A percentile compares a stretch with the other conserved stretches of the same genome.
Evolutionary conservation across 2,113 vertebrate genomes (phyloP).

Genomic region (cat (Felis catus)): DNA sequence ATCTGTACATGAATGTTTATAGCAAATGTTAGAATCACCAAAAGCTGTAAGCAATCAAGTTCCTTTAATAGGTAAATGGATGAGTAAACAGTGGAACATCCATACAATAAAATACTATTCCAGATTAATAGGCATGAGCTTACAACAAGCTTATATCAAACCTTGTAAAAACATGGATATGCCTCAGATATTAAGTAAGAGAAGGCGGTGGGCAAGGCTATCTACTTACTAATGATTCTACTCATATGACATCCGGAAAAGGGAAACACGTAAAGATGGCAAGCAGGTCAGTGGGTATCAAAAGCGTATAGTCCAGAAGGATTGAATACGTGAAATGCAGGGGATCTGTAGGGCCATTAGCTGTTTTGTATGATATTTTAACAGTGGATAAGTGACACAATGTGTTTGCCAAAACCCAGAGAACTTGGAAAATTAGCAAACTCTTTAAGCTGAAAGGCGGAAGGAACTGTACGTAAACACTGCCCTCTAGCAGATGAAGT

Average conservation of each 20-base stretch:
- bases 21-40: background rate
- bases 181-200: background rate
- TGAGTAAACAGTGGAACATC: background rate
- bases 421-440: background rate
- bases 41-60: background rate
- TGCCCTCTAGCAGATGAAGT: background rate
- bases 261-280: background rate
- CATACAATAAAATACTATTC: background rate
- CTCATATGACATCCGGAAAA: background rate
- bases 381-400: background rate
- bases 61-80: background rate
- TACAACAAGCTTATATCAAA: background rate
- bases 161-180: background rate
- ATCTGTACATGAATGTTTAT: background rate
- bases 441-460: background rate
- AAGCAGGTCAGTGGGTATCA: background rate
- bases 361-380: background rate
- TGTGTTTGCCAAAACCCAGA: background rate
- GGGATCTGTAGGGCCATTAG: background rate
- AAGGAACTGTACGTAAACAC: background rate
- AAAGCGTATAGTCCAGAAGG: background rate
- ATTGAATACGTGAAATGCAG: background rate
- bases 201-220: background rate
- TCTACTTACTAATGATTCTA: background rate
- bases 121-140: background rate